Percentiles rank a stretch among this genome's conserved stretches.
Conservation (phyloP, 2,888 invertebrate species). For the Pseudolycoriella hygida region DNA sequence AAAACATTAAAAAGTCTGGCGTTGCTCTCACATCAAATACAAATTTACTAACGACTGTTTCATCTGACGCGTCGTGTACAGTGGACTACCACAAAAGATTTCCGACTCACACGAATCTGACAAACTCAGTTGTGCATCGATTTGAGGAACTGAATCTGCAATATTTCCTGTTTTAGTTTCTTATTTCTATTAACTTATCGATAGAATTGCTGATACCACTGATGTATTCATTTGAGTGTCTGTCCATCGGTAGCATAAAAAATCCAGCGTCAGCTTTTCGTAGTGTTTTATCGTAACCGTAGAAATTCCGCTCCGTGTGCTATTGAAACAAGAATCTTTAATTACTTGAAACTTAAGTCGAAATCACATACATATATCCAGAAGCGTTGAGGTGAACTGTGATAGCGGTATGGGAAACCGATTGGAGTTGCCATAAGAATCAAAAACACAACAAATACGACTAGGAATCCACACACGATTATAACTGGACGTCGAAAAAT, state of each 20-base stretch:
- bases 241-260: slow-evolving; percentile 32
- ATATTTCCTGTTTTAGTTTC: neutral
- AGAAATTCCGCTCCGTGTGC: slow-evolving; percentile 32
- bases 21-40: neutral
- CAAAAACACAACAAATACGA: slow-evolving; percentile 20
- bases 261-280: slow-evolving; percentile 30
- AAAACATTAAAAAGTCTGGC: neutral
- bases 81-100: slow-evolving; percentile 34
- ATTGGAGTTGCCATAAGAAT: slow-evolving; percentile 31
- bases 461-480: slow-evolving; percentile 12
- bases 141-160: slow-evolving; percentile 13
- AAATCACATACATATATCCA: slow-evolving; percentile 30
- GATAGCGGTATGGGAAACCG: slow-evolving; percentile 38
- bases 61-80: slow-evolving; percentile 18
- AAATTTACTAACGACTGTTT: neutral
- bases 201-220: neutral
- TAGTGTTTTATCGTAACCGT: slow-evolving; percentile 21
- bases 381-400: slow-evolving; percentile 33
- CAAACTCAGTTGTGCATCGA: slow-evolving; percentile 13
- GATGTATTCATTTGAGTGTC: slow-evolving; percentile 15
- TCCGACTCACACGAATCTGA: slow-evolving; percentile 25
- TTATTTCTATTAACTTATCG: neutral
- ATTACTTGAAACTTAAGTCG: neutral
- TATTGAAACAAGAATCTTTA: slow-evolving; percentile 12
- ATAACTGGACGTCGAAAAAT: neutral